Base-by-base conservation (phyloP, 2,888 invertebrate genomes). In the Andricus quercusramuli region DNA sequence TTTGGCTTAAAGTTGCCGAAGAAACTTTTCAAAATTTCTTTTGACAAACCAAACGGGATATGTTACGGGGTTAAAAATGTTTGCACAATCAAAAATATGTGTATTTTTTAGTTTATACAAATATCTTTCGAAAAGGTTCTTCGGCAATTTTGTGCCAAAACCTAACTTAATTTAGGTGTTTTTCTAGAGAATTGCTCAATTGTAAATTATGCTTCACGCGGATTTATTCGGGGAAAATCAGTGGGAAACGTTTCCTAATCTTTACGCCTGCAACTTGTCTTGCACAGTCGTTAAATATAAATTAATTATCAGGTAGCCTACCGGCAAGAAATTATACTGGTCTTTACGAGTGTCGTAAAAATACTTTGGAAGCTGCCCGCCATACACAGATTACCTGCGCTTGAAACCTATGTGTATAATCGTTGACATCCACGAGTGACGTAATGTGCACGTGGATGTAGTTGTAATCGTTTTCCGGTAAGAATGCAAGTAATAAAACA, bases 311-410 rank as follows among this genome's bases (percentile, higher is more conserved):
- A 74, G 56, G 74, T 74, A 74, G 56, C 56, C 32, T 32, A 32
- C 56, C 13, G 32, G 20, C 56, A 56, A 56, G 74, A 56, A 74
- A 74, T 74, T 74, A 74, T 51, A 47, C 17, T 51, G 56, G 51
- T 74, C n/a, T 74, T 74, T 74, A 74, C 13, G 74, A 56, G 74
- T 15, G 17, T 74, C 56, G 32, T 74, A 74, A 74, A 68, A 74
- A 56, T 17, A 32, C 74, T 70, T 51, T 47, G 51, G 51, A 70
- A 70, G 70, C 68, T 47, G 25, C 70, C 29, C 70, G 70, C 29
- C 29, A 44, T 56, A 56, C 2, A 25, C 8, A 74, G 29, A 70
- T 51, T 70, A 70, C 32, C n/a, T 62, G 29, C 51, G 29, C 51
- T 70, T 70, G 20, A 29, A 32, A 51, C 20, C n/a, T 70, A 56